Evolutionary conservation across 1,140 invertebrate genomes (phyloP), one percentile per base, ranked within the genome.

Genomic region (Brachionus angularis): DNA sequence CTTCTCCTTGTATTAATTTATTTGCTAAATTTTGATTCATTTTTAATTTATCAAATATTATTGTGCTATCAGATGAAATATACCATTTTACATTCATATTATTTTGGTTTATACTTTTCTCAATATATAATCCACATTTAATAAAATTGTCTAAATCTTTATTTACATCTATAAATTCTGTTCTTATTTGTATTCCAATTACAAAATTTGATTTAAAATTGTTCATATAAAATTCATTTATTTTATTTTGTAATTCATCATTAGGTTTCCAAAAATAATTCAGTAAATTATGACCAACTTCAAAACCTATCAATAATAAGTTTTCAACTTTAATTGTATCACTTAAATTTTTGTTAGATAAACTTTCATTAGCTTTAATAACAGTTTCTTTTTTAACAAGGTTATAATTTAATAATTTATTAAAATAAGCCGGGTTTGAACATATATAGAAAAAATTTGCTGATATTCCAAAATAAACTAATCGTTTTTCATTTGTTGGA

Each of bases 81-180:
- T 36, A 58, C 53, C 53, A 58, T 21, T 58, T 58, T 23, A 58
- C 33, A 36, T 16, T 58, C 0, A 14, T 16, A 58, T 58, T 58
- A 21, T 58, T 58, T 14, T 42, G 8, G 14, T 25, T 16, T 36
- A 25, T 16, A n/a, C 18, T 39, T 10, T 36, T 36, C 23, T 58
- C 53, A 36, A 58, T 58, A 10, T 36, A 16, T 36, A 27, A 21
- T 4, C 31, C 53, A 36, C 53, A 58, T n/a, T 12, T 25, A 16
- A 58, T 36, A 39, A 58, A 58, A 3, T 31, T 23, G n/a, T 34
- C 18, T 21, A 58, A 23, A 14, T 58, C 33, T 23, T 31, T 58
- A 58, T 58, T 58, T 58, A 36, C 23, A 21, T 58, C 39, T 23
- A 58, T 12, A 58, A 58, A 58, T 58, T 58, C 5, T 27, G 21